These are phyloP conservation scores for Tenebrio molitor DNA, from an alignment of 1,140 invertebrate genomes.

Conservation along the genomic window DNA sequence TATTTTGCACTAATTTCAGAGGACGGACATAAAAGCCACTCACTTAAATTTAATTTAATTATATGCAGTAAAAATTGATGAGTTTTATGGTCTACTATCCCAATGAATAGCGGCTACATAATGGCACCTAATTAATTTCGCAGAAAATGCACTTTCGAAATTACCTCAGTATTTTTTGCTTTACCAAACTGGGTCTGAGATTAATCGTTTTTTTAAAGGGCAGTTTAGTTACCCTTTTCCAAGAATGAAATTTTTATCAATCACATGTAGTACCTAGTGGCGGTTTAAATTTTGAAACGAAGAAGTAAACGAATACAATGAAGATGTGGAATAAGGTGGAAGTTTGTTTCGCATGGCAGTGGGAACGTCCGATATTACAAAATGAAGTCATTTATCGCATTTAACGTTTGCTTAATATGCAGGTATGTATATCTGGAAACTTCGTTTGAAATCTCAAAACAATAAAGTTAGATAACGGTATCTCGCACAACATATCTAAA, in stretches of 20 bases:
- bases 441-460: conserved; percentile 27
- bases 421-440: conserved; percentile 4
- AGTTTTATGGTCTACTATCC: neutral
- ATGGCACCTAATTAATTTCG: conserved; percentile 2
- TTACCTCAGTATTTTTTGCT: neutral
- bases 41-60: conserved; percentile 13
- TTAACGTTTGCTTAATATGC: conserved; percentile 24
- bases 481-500: conserved; percentile 1
- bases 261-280: no score
- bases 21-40: neutral
- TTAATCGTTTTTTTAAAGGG: conserved; percentile 14
- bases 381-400: conserved; percentile 27
- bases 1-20: neutral
- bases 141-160: conserved; percentile 10
- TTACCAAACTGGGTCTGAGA: neutral
- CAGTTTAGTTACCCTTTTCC: neutral
- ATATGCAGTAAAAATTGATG: conserved; percentile 20
- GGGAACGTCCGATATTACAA: conserved; percentile 2
- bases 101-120: conserved; percentile 5
- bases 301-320: neutral
- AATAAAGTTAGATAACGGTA: conserved; percentile 28
- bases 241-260: neutral
- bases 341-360: neutral
- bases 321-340: no score
- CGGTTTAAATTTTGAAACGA: neutral